Base-by-base conservation (phyloP, 2,113 vertebrate species). In the Stegostoma tigrinum region DNA sequence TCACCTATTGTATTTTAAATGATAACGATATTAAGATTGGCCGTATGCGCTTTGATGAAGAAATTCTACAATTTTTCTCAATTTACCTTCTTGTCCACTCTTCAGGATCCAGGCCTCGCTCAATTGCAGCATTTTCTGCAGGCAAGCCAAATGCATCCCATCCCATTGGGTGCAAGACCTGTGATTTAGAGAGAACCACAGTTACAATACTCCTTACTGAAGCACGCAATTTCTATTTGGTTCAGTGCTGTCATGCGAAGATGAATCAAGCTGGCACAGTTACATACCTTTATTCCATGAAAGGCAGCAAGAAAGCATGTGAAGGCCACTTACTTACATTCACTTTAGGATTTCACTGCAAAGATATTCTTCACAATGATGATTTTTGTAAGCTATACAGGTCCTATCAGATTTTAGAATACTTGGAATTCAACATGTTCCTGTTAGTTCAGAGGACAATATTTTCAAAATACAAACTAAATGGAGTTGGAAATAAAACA, bases 141-240 rank as follows among this genome's bases (percentile, higher is more conserved):
- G 99, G 99, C 64, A 99, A 98, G 38, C 99, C 99, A 95, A 99
- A 99, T 0, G 99, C 99, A 5, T 99, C 99, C 99, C 99, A 99
- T 30, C 99, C 99, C 98, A 99, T 99, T 0, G 99, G 99, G 97
- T 99, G 99, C 96, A 99, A 97, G 95, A 99, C 99, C 99, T 99
- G 96, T 23, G 10, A 94, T 96, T 93, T 17, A 96, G 23, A 80
- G 14, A 86, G 52, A 96, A 15, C 48, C 55, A 67, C n/a, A 66
- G 38, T 30, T 70, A 94, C 68, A n/a, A 34, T 27, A 23, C 12
- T 6, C 48, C 5, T 68, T 90, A 38, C 10, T 96, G 24, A 66
- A 67, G 38, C 64, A 91, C 66, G 21, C 27, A 3, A 21, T 83
- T 70, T 95, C 66, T 83, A 34, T 2, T 52, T 95, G 38, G 14